Conservation (phyloP, 2,113 vertebrate species). For the Notiomystis cincta region DNA sequence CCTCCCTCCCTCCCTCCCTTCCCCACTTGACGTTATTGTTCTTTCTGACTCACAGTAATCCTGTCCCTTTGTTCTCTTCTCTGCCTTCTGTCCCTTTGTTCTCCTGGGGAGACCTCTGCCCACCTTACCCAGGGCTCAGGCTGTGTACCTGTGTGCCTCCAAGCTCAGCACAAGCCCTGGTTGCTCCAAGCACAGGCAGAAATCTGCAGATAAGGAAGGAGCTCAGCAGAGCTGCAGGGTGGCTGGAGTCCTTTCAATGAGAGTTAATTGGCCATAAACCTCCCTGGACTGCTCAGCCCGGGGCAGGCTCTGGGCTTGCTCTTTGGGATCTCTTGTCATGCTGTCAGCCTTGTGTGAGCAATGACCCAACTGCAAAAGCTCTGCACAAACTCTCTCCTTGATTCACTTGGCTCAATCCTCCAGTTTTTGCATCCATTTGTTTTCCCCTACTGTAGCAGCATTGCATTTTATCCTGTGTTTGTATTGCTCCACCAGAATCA, state of each 20-base stretch:
- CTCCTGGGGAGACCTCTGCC: background rate
- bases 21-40: background rate
- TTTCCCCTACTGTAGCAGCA: background rate
- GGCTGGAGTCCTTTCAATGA: background rate
- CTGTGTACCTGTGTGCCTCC: background rate
- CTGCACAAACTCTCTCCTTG: background rate
- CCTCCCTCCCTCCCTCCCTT: background rate
- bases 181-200: background rate
- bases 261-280: conserved; percentile 6
- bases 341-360: background rate
- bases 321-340: background rate
- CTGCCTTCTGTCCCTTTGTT: background rate
- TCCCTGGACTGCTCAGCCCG: background rate
- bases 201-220: background rate
- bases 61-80: background rate
- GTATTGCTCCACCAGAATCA: background rate
- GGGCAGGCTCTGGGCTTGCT: background rate
- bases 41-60: background rate
- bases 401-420: background rate
- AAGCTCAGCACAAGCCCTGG: background rate
- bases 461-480: background rate
- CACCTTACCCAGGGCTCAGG: background rate
- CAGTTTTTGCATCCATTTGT: background rate
- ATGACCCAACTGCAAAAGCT: background rate
- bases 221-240: background rate